Evolutionary conservation across 2,888 invertebrate species (phyloP), one percentile per base, ranked within the genome.

Genomic region (Aromia moschata): DNA sequence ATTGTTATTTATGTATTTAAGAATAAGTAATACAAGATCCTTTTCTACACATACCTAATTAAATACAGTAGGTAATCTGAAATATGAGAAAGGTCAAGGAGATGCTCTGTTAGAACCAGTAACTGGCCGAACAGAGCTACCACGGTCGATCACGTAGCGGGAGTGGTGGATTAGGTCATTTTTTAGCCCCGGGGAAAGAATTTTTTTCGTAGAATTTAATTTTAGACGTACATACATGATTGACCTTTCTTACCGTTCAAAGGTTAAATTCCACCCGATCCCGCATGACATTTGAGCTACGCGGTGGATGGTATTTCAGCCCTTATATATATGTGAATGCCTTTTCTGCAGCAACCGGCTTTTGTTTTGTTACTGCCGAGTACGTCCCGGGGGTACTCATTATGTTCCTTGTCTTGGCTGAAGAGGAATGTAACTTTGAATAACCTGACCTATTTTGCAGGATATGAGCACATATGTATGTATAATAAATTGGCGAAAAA

Each of bases 281-380:
- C 40, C 41, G 38, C 18, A 51, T 54, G 62, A 62, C 62, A 62
- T 62, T 62, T 59, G 46, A 59, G 52, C 44, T 41, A 18, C 25
- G 33, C 31, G 20, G 47, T 40, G 51, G 45, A 43, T 51, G 56
- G 53, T 45, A 36, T 49, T 56, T 18, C 44, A 47, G 20, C 40
- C 49, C 41, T 41, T 54, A 49, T 56, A 56, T 25, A 37, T 49
- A 38, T 31, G 44, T 31, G 52, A 47, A 52, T 56, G 56, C 56
- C 55, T 55, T 58, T 55, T 55, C 55, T 46, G 12, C 25, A 38
- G 51, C 59, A 62, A 62, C 44, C 49, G 18, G 56, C 54, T 37
- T 54, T 58, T 54, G 49, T 58, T 62, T 49, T 56, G 58, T 58
- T 53, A 54, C 41, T 33, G 46, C 16, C 51, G 49, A 55, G 53